Conservation (phyloP, 2,888 invertebrate genomes). For the Mimumesa dahlbomi region DNA sequence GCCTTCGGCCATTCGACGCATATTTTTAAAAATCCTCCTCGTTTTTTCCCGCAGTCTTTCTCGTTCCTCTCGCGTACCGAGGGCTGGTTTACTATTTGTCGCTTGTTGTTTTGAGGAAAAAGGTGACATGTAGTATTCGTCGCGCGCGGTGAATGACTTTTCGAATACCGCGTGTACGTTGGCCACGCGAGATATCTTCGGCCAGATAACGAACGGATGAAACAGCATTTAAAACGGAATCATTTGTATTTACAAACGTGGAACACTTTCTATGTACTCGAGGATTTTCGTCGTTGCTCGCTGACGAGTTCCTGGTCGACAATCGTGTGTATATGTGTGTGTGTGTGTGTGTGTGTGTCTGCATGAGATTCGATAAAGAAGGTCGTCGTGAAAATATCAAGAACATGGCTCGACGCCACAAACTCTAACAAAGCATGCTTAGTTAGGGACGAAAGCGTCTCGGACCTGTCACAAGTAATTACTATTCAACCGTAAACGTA, state of each 20-base stretch:
- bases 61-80: background rate
- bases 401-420: conserved; percentile 23
- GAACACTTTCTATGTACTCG: no score
- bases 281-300: no score
- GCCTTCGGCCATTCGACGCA: conserved; percentile 28
- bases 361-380: background rate
- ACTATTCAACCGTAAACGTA: background rate
- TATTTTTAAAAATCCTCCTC: conserved; percentile 22
- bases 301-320: no score
- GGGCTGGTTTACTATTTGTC: conserved; percentile 4
- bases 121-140: conserved; percentile 17
- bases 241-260: no score
- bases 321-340: no score
- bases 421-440: conserved; percentile 5
- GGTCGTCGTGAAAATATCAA: conserved; percentile 4
- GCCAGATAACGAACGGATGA: background rate
- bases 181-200: background rate
- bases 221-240: background rate
- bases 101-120: conserved; percentile 9
- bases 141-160: conserved; percentile 10
- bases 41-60: background rate
- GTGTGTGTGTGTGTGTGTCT: no score
- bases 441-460: background rate
- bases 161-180: background rate
- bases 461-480: background rate